Evolutionary conservation across 1,140 invertebrate species (phyloP), one percentile per base, ranked within the genome.

Genomic region (Leptonema lineaticorne): DNA sequence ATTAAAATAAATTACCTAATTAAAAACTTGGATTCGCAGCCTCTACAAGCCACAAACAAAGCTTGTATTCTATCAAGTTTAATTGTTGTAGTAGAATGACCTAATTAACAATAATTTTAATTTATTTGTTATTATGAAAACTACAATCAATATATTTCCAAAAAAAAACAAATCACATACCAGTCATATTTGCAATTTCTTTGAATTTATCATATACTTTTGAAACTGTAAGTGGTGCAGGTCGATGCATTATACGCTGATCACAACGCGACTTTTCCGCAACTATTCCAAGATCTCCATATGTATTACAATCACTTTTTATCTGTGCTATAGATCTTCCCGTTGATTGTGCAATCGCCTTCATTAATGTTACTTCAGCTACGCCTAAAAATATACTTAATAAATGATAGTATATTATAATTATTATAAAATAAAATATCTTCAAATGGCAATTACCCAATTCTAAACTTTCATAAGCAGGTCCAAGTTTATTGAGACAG

Each of bases 401-500:
- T 62, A 33, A 9, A 37, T 6, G 6, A 33, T 48, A 48, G 20
- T 24, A 7, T 58, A 58, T 27, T 6, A 27, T 58, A 85, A 18
- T 45, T 69, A 62, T 70, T 66, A 27, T 22, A 16, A 46, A 60
- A 16, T 57, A 33, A 6, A 33, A 68, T 22, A 11, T 27, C 7
- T 60, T 59, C 33, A 30, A 27, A 16, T 7, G 20, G 45, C 45
- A 48, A 33, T 75, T 63, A 82, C 81, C 79, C 3, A 82, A 69
- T 74, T 79, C 80, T 65, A 81, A 78, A 78, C 90, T 91, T 82
- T 96, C 91, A 80, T 98, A 98, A 1, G 95, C 92, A 0, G 97
- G 97, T 2, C 92, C 96, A 45, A 99, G 78, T 79, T 96, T 91
- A 83, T 99, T 99, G 0, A 99, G 84, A 78, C 95, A 98, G 29